These are phyloP conservation scores for Cyrtodaria siliqua DNA, from an alignment of 2,888 invertebrate genomes.

Conservation along the genomic window DNA sequence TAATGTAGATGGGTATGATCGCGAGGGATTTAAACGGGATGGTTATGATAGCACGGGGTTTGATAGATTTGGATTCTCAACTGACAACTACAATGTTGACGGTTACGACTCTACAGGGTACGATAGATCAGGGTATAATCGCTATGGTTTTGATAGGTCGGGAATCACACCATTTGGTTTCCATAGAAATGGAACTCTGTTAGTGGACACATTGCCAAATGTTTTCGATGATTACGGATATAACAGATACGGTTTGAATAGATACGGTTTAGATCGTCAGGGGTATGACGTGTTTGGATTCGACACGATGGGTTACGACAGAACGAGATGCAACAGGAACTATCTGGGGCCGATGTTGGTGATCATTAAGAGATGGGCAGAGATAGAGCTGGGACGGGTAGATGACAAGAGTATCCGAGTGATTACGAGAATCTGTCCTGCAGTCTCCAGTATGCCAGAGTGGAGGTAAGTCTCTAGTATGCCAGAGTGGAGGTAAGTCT, in stretches of 20 bases:
- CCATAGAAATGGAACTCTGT: constrained; percentile 72
- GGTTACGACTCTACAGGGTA: constrained; percentile 81
- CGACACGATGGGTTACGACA: constrained; percentile 78
- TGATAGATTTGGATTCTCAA: constrained; percentile 79
- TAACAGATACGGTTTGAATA: constrained; percentile 78
- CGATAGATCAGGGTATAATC: constrained; percentile 81
- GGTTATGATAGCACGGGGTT: constrained; percentile 81
- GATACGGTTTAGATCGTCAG: constrained; percentile 80
- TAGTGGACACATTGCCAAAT: constrained; percentile 41
- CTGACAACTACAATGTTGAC: constrained; percentile 81
- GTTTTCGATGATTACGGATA: constrained; percentile 77
- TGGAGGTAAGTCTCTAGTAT: constrained; percentile 67
- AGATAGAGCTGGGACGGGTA: constrained; percentile 69
- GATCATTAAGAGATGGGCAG: constrained; percentile 77
- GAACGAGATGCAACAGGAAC: constrained; percentile 78
- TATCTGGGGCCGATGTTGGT: constrained; percentile 82
- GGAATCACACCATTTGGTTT: constrained; percentile 80
- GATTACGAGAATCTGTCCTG: constrained; percentile 76
- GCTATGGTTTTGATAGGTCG: constrained; percentile 81
- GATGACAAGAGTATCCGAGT: constrained; percentile 68
- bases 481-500: too few species aligned
- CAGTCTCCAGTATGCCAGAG: constrained; percentile 66
- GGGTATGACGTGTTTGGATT: constrained; percentile 84
- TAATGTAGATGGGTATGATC: constrained; percentile 77
- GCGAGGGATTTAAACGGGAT: constrained; percentile 76